Percentiles rank a stretch among this genome's conserved stretches.
Evolutionary conservation across 2,797 vertebrate genomes (phyloP).

Genomic region (Anguilla obscura): DNA sequence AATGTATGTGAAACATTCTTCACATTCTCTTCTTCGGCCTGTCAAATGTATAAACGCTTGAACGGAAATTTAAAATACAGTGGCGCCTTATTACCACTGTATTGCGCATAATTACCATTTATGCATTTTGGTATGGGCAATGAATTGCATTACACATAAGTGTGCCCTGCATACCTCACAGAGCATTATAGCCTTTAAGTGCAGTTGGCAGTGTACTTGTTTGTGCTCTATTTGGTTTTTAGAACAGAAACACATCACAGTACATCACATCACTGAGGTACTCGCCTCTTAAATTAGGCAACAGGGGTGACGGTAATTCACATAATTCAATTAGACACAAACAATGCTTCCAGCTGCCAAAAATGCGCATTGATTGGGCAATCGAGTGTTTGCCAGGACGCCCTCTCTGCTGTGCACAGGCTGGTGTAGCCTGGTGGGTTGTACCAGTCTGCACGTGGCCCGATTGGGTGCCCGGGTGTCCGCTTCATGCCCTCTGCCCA

Average conservation of each 20-base stretch:
- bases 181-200: not conserved
- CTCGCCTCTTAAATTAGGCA: not conserved
- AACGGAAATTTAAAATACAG: not conserved
- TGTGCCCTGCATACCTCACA: not conserved
- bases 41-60: not conserved
- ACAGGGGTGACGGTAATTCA: not conserved
- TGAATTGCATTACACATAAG: not conserved
- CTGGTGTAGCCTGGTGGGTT: not conserved
- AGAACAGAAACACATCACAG: not conserved
- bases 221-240: not conserved
- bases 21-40: not conserved
- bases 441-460: not conserved
- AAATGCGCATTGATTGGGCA: not conserved
- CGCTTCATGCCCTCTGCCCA: not conserved
- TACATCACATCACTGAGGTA: not conserved
- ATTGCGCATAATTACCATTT: not conserved
- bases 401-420: not conserved
- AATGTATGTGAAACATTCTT: not conserved
- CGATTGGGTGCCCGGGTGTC: not conserved
- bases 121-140: not conserved
- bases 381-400: not conserved
- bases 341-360: not conserved
- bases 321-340: constrained; percentile 10
- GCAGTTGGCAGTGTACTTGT: not conserved
- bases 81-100: not conserved